Evolutionary conservation across 1,140 invertebrate genomes (phyloP).

Genomic region (Elymnias hypermnestra): DNA sequence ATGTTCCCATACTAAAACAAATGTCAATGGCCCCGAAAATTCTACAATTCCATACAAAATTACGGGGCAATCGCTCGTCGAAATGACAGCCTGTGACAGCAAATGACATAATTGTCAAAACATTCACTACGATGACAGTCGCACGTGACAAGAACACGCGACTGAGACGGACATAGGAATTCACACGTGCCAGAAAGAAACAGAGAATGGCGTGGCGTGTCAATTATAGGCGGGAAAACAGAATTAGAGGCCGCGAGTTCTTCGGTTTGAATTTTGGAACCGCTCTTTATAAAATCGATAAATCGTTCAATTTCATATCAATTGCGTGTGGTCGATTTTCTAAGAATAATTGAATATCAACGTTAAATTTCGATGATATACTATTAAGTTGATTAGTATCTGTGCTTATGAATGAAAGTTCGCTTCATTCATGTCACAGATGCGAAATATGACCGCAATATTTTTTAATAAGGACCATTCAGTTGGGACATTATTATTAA

Average conservation of each 20-base stretch:
- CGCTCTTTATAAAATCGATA: constrained; percentile 71
- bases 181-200: constrained; percentile 27
- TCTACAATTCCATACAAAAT: constrained; percentile 67
- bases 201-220: constrained; percentile 50
- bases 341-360: constrained; percentile 68
- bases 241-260: constrained; percentile 65
- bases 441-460: constrained; percentile 29
- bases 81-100: constrained; percentile 71
- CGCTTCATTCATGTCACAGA: constrained; percentile 39
- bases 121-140: constrained; percentile 63
- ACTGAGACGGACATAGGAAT: constrained; percentile 34
- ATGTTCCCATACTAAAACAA: constrained; percentile 61
- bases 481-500: constrained; percentile 57
- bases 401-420: constrained; percentile 45
- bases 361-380: constrained; percentile 51
- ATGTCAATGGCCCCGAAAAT: constrained; percentile 62
- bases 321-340: constrained; percentile 69
- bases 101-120: constrained; percentile 76
- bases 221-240: constrained; percentile 73
- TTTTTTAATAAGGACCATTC: constrained; percentile 50
- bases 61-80: constrained; percentile 68
- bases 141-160: constrained; percentile 61
- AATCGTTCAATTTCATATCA: constrained; percentile 60
- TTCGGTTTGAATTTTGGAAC: constrained; percentile 68
- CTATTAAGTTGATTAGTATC: constrained; percentile 55